These are phyloP conservation scores for Deroptyus accipitrinus DNA, from an alignment of 2,113 vertebrate genomes.

Conservation along the genomic window DNA sequence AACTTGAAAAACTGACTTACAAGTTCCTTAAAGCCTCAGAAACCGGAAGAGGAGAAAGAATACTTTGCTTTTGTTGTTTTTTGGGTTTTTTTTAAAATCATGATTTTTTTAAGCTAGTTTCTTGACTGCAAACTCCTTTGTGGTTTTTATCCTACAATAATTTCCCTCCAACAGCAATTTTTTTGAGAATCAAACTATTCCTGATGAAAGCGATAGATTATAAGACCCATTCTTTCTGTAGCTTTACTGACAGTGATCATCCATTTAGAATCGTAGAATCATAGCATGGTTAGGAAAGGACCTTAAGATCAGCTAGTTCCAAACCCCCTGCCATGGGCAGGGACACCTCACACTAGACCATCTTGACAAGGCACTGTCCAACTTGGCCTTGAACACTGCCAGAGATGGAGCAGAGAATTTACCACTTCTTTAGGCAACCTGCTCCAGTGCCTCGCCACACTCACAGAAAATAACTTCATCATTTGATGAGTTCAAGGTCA, in stretches of 20 bases:
- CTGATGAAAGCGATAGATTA: background rate
- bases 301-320: background rate
- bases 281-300: background rate
- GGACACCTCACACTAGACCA: background rate
- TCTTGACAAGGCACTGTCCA: background rate
- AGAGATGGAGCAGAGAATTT: background rate
- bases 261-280: background rate
- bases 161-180: background rate
- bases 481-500: background rate
- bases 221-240: background rate
- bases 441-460: background rate
- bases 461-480: background rate
- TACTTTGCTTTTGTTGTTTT: background rate
- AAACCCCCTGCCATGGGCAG: background rate
- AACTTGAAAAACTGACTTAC: background rate
- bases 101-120: background rate
- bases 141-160: background rate
- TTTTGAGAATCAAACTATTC: background rate
- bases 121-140: background rate
- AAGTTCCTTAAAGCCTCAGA: background rate
- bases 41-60: background rate
- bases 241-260: background rate
- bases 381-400: background rate
- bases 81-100: background rate
- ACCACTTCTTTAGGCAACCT: background rate